phyloP scores from a whole-genome alignment of 2,113 vertebrate species.

The Mesoclemmys tuberculata region DNA sequence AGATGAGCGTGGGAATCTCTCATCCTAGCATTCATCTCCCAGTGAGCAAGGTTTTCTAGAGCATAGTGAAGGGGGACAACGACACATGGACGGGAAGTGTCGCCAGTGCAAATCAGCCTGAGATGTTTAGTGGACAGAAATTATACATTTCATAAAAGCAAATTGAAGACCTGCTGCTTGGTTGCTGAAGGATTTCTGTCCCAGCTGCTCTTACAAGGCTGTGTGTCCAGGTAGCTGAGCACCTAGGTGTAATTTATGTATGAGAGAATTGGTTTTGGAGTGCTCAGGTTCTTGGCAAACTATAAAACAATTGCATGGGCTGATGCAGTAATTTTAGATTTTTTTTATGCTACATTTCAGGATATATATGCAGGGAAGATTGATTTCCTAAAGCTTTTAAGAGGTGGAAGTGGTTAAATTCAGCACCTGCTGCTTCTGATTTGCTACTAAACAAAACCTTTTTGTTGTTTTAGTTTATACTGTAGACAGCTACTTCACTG shows the following conservation, averaged over 20 bases:
- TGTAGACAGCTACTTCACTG: constrained; percentile 67
- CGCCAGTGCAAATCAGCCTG: neutral
- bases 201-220: neutral
- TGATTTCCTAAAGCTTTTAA: neutral
- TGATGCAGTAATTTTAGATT: accelerated
- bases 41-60: neutral
- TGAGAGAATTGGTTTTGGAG: neutral
- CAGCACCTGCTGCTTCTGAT: neutral
- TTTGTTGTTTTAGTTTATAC: constrained; percentile 20
- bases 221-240: neutral
- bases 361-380: neutral
- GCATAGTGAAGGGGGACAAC: neutral
- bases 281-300: neutral
- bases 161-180: neutral
- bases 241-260: neutral
- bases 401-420: neutral
- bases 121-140: neutral
- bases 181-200: neutral
- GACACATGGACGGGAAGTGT: neutral
- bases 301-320: neutral
- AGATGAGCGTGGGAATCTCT: neutral
- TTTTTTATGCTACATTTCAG: neutral
- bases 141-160: neutral
- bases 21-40: neutral
- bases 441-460: neutral